Evolutionary conservation across 2,797 vertebrate genomes (phyloP), one percentile per base, ranked within the genome.

Genomic region (Echiichthys vipera): DNA sequence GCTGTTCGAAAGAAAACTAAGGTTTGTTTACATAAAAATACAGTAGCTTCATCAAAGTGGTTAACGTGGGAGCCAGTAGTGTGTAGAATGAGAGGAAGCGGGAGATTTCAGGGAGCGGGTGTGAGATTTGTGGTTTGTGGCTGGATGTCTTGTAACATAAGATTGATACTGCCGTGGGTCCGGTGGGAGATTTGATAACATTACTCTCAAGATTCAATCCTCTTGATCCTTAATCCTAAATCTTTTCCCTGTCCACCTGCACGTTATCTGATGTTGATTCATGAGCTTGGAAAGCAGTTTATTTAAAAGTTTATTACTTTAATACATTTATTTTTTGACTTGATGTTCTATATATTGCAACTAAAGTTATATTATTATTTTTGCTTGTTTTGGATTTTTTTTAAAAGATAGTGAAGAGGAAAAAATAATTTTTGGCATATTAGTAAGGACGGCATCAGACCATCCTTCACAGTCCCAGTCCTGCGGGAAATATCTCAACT

Each of bases 101-200:
- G 45, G 47, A 46, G 74, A 71, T 77, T 85, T 80, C 56, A 77
- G 45, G 61, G 65, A 77, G 39, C 58, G 69, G 70, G 74, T 77
- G 78, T 86, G 36, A 72, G 81, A 88, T 82, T 81, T 81, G 81
- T 83, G 73, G 67, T 82, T 81, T 84, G 71, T 80, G 73, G 75
- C 77, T 84, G 78, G 77, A 54, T 66, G 45, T 58, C 80, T 69
- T 69, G 65, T 61, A 64, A 79, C 13, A 39, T n/a, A 7, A 54
- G 62, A 83, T 73, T 74, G 76, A 80, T 66, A 18, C 22, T 62
- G 20, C 58, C 46, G 34, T 36, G 20, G 22, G 25, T 71, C 45
- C 3, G 3, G 14, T 36, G 59, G 59, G 42, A 56, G 67, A 61
- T 68, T 51, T 67, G 50, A 63, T 29, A 46, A 55, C 64, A 62